Evolutionary conservation across 2,113 vertebrate species (phyloP).

Genomic region (Climacteris rufus): DNA sequence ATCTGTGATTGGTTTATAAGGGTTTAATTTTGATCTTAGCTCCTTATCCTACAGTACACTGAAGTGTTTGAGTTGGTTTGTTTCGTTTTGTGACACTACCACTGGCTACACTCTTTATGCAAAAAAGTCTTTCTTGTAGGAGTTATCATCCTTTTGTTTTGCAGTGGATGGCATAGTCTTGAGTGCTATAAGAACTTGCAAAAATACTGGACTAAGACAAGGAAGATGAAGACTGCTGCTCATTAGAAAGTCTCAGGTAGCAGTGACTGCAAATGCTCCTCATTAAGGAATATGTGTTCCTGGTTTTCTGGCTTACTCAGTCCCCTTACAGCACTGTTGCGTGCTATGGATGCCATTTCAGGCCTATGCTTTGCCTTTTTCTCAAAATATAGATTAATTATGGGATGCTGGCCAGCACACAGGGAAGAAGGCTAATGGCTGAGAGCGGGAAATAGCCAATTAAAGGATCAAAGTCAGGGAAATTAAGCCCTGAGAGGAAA

Average conservation of each 20-base stretch:
- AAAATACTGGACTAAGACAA: background rate
- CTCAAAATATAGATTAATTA: background rate
- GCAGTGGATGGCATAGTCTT: background rate
- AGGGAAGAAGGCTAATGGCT: background rate
- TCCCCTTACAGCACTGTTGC: background rate
- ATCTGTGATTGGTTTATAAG: background rate
- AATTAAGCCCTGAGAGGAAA: constrained; percentile 40
- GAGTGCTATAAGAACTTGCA: background rate
- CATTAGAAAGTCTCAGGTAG: background rate
- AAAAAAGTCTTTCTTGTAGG: background rate
- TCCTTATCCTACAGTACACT: background rate
- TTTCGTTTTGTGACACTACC: background rate
- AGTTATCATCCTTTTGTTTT: background rate
- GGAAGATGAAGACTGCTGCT: background rate
- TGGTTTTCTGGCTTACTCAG: background rate
- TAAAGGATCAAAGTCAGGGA: constrained; percentile 53
- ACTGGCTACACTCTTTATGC: background rate
- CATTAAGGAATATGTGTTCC: background rate
- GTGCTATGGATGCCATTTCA: background rate
- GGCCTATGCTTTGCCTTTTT: background rate
- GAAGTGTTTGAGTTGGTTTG: background rate
- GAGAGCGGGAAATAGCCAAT: constrained; percentile 35
- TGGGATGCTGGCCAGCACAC: background rate
- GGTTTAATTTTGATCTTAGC: background rate
- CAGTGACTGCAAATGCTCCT: background rate